These are phyloP conservation scores for Pipra filicauda DNA, from an alignment of 2,113 vertebrate genomes.

Conservation along the genomic window DNA sequence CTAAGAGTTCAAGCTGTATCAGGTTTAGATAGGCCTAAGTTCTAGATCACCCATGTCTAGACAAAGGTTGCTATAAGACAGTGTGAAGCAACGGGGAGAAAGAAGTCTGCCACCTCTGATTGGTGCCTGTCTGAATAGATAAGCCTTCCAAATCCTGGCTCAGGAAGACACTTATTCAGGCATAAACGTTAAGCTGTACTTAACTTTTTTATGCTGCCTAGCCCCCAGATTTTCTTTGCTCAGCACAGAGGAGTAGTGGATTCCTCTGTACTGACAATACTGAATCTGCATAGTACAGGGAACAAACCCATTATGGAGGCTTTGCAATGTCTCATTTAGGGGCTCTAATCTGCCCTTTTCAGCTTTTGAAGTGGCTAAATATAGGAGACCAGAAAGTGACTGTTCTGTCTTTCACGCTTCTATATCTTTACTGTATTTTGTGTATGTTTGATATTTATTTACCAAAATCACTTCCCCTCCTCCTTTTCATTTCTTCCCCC, in stretches of 20 bases:
- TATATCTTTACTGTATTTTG: background rate
- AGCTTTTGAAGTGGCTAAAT: background rate
- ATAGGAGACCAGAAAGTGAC: background rate
- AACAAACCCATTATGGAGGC: background rate
- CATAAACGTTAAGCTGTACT: background rate
- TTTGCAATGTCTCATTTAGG: background rate
- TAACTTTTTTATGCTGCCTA: background rate
- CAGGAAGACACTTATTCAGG: background rate
- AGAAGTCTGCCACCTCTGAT: background rate
- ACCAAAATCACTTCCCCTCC: background rate
- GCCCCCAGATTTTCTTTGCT: background rate
- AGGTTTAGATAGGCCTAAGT: background rate
- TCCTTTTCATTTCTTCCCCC: slow-evolving; percentile 16
- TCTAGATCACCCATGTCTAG: background rate
- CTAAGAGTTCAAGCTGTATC: background rate
- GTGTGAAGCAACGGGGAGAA: background rate
- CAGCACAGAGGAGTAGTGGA: background rate
- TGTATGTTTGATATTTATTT: background rate
- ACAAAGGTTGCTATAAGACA: background rate
- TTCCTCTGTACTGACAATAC: background rate
- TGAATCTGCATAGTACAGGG: background rate
- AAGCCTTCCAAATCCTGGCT: background rate
- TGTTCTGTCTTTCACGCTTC: background rate
- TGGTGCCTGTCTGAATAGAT: background rate
- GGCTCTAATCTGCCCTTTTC: background rate